phyloP scores from a whole-genome alignment of 2,888 invertebrate species.

The Seira sanloemensis region DNA sequence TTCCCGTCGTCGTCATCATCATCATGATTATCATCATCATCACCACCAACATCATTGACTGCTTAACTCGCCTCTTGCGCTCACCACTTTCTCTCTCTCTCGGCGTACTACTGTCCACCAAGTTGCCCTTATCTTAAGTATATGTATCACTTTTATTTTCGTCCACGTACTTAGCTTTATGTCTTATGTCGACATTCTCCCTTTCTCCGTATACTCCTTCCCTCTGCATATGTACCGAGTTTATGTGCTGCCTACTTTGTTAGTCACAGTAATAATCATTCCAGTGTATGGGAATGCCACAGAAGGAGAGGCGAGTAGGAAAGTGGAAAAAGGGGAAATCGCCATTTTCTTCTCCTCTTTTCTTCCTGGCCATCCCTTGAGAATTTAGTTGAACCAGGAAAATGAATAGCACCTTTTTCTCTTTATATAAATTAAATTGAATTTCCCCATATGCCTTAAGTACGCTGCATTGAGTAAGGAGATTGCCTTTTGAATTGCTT shows the following conservation, averaged over 20 bases:
- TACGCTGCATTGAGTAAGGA: conserved; percentile 55
- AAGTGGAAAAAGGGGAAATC: conserved; percentile 71
- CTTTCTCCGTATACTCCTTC: no score
- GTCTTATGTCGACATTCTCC: conserved; percentile 23
- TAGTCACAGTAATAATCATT: no score
- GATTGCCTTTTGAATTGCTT: conserved; percentile 61
- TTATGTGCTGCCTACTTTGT: no score
- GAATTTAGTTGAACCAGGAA: conserved; percentile 69
- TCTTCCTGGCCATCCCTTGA: conserved; percentile 63
- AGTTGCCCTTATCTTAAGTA: no score
- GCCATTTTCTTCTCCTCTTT: conserved; percentile 64
- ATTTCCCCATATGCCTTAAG: conserved; percentile 69
- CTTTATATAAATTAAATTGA: conserved; percentile 74
- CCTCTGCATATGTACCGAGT: no score
- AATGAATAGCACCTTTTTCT: conserved; percentile 74
- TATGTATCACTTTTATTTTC: conserved; percentile 31
- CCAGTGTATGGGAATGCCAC: no score
- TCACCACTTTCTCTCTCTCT: no score
- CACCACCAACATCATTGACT: no score
- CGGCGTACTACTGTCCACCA: not conserved
- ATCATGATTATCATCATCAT: no score
- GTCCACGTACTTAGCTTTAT: conserved; percentile 29
- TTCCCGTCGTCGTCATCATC: no score
- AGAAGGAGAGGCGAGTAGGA: conserved; percentile 21
- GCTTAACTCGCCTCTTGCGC: no score